phyloP scores from a whole-genome alignment of 64 coral and sea anemone genomes.

The Astreopora myriophthalma region DNA sequence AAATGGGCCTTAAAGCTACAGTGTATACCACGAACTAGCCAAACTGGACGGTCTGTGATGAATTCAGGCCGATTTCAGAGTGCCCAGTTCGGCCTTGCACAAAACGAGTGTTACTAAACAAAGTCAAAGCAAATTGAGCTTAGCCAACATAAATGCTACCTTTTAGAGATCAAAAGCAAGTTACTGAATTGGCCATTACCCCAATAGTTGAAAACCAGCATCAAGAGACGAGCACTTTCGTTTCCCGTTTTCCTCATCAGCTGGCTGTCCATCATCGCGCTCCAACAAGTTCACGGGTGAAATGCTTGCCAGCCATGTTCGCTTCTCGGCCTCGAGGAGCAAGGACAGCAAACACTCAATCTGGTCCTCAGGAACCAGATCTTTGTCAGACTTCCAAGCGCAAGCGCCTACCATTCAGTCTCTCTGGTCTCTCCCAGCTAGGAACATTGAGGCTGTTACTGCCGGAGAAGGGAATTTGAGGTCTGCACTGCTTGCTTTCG shows the following conservation, averaged over 20 bases:
- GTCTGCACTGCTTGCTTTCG: background rate
- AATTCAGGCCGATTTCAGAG: too few species aligned
- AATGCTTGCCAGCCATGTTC: conserved; percentile 25
- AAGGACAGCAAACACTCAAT: conserved; percentile 25
- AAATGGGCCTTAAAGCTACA: too few species aligned
- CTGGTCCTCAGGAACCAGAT: conserved; percentile 44
- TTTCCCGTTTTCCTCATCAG: background rate
- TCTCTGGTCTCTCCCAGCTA: background rate
- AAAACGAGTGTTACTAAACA: too few species aligned
- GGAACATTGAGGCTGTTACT: background rate
- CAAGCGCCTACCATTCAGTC: conserved; percentile 32
- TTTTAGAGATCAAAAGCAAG: background rate
- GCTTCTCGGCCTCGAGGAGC: conserved; percentile 44
- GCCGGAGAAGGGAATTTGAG: background rate
- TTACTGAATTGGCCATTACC: background rate
- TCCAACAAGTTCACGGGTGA: conserved; percentile 30
- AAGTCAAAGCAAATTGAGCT: too few species aligned
- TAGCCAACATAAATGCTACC: too few species aligned
- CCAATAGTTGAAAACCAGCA: background rate
- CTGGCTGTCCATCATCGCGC: background rate
- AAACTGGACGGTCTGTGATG: too few species aligned
- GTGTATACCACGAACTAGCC: too few species aligned
- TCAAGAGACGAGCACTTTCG: background rate
- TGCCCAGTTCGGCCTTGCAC: too few species aligned
- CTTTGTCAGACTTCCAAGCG: conserved; percentile 30